Percentiles rank a stretch among this genome's conserved stretches.
Conservation (phyloP, 2,888 invertebrate species). For the Oasisia sp. region DNA sequence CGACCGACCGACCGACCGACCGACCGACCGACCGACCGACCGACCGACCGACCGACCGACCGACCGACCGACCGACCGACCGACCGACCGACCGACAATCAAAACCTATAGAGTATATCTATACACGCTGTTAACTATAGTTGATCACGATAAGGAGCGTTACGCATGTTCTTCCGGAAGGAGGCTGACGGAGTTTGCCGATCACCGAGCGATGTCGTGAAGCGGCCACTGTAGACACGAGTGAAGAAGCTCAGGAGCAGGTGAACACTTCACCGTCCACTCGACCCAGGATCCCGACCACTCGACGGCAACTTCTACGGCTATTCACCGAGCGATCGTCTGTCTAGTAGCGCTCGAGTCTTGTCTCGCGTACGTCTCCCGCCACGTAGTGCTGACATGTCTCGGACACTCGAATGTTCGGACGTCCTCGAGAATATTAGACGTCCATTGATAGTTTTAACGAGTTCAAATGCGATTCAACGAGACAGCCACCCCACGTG, state of each 20-base stretch:
- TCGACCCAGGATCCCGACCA: not conserved
- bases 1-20: no score
- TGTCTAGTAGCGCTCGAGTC: not conserved
- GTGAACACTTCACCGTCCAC: not conserved
- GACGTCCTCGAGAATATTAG: not conserved
- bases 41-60: no score
- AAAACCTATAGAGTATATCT: no score
- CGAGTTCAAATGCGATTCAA: not conserved
- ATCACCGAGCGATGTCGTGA: conserved; percentile 10
- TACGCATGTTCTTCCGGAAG: not conserved
- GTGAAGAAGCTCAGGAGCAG: not conserved
- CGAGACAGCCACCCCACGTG: no score
- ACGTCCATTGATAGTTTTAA: not conserved
- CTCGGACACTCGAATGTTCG: not conserved
- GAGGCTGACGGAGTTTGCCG: conserved; percentile 3
- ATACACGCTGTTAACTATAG: no score
- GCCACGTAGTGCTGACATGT: not conserved
- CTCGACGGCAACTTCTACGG: not conserved
- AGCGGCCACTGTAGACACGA: not conserved
- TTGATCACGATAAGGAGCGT: no score
- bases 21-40: no score
- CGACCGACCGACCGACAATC: no score
- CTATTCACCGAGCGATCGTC: not conserved
- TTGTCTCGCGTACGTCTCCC: not conserved
- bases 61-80: no score